phyloP scores from a whole-genome alignment of 2,888 invertebrate species.

The Aproaerema taeniolella region DNA sequence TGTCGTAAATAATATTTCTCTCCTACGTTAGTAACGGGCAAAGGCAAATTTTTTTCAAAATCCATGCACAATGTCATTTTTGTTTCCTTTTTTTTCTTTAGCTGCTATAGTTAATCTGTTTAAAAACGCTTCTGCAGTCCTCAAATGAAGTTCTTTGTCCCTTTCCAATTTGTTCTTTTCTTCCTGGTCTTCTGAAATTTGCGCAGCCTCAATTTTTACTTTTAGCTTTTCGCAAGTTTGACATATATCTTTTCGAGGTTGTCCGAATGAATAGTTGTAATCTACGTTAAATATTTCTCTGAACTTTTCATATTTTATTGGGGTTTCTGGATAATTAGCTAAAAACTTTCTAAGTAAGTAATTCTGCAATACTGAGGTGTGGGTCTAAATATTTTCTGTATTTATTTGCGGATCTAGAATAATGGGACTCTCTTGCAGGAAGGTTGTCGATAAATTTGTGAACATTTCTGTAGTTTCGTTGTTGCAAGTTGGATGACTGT shows the following conservation, averaged over 20 bases:
- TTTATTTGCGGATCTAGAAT: no score
- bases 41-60: constrained; percentile 2
- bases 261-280: constrained; percentile 1
- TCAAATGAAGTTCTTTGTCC: constrained; percentile 3
- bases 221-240: constrained; percentile 4
- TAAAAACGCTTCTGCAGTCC: constrained; percentile 1
- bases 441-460: no score
- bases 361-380: no score
- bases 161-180: constrained; percentile 1
- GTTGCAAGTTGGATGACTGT: no score
- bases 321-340: not conserved
- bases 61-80: constrained; percentile 2
- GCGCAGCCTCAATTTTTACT: constrained; percentile 4
- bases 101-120: constrained; percentile 1
- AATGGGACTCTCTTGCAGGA: no score
- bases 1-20: constrained; percentile 5
- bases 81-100: not conserved
- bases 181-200: not conserved
- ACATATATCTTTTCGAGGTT: constrained; percentile 3
- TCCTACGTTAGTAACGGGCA: constrained; percentile 1
- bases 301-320: constrained; percentile 5
- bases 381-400: no score
- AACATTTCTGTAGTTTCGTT: no score
- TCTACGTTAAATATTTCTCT: constrained; percentile 1
- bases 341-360: constrained; percentile 2